Base-by-base conservation (phyloP, 2,888 invertebrate species). In the Orthonychiurus folsomi region DNA sequence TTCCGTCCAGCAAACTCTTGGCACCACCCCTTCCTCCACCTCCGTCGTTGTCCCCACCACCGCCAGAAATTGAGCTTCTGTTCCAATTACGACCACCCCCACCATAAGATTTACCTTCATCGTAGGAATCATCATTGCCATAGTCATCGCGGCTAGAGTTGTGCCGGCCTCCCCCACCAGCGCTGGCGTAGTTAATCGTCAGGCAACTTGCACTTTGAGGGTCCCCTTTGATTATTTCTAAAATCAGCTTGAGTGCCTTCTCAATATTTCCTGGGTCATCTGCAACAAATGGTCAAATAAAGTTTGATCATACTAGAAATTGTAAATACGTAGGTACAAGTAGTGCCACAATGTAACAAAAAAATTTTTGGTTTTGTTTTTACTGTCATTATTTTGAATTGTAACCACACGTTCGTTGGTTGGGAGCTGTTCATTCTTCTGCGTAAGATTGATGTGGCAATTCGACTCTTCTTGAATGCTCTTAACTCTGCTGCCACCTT, bases 371-470 rank as follows among this genome's bases (percentile, higher is more conserved):
- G n/a, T n/a, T n/a, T n/a, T n/a, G n/a, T n/a, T n/a, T 67, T 68
- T 65, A 71, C 72, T 68, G 63, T 70, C 70, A 65, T 72, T 72
- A 63, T 72, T 72, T 63, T 72, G 72, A 63, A 72, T 72, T 50
- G 72, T 72, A 48, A 72, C 72, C 61, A 72, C 72, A 26, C 72
- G 63, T 62, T 72, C 72, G 58, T 72, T 72, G 26, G 72, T 69
- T 24, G 72, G 72, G 52, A 72, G 66, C 60, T 72, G 72, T 60
- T 70, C 70, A 57, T 69, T 69, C 60, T 72, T 72, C 50, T 72
- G 72, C 28, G 72, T 72, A 55, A 72, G 63, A 63, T 72, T 72
- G 54, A 72, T 72, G 54, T 72, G 72, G 65, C 72, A 72, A 50
- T 72, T 72, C 12, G 70, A 69, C 50, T 72, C 70, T 48, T 72